These are phyloP conservation scores for Chloroclystis v-ata DNA, from an alignment of 2,888 invertebrate species.

Conservation along the genomic window DNA sequence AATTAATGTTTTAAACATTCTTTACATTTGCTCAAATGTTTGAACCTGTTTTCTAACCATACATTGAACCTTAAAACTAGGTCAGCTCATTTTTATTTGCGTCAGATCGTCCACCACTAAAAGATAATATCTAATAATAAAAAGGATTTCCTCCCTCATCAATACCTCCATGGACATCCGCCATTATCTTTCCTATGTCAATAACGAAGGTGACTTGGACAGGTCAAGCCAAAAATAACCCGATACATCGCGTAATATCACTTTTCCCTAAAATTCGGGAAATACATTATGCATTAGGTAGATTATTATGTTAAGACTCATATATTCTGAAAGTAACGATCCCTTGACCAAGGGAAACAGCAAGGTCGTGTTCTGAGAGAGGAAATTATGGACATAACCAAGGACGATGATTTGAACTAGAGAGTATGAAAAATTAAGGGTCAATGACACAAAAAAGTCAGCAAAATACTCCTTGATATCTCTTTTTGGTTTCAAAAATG, in stretches of 20 bases:
- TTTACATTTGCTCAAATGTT: too few relatives aligned
- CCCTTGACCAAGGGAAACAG: conserved; percentile 22
- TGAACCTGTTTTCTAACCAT: too few relatives aligned
- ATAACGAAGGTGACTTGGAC: conserved; percentile 6
- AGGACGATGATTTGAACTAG: not conserved
- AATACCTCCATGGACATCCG: not conserved
- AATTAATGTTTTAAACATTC: too few relatives aligned
- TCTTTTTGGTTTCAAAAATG: too few relatives aligned
- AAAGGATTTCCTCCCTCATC: not conserved
- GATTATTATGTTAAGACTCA: conserved; percentile 32
- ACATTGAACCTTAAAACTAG: too few relatives aligned
- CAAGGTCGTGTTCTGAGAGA: conserved; percentile 7
- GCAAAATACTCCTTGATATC: too few relatives aligned
- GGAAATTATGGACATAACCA: not conserved
- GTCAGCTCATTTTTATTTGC: too few relatives aligned
- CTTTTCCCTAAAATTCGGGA: conserved; percentile 19
- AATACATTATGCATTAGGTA: conserved; percentile 32
- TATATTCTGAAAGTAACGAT: conserved; percentile 29
- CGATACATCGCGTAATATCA: conserved; percentile 19
- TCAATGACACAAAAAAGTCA: too few relatives aligned
- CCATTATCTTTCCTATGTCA: not conserved
- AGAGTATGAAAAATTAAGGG: too few relatives aligned
- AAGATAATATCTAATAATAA: too few relatives aligned
- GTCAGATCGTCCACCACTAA: too few relatives aligned
- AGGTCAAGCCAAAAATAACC: conserved; percentile 10